Base-by-base conservation (phyloP, 2,797 vertebrate genomes). In the Adelosebastes latens region DNA sequence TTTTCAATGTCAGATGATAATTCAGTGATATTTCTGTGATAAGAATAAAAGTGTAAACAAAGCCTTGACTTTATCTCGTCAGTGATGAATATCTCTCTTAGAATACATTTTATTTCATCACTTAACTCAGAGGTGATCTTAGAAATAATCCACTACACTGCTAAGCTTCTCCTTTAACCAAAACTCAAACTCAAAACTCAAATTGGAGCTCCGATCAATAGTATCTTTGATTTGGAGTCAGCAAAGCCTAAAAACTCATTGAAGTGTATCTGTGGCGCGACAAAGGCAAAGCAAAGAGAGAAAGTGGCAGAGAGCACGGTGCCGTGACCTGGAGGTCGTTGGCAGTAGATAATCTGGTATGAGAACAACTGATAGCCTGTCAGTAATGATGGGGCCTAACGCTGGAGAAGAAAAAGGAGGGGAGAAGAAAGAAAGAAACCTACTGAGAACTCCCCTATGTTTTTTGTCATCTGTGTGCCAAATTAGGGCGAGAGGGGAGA, bases 391-490 rank as follows among this genome's bases (percentile, higher is more conserved):
- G 89, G 78, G 87, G 89, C 82, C 86, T 90, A 91, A 93, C 72
- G 82, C 83, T 22, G 82, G 49, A 88, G 81, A 87, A 90, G 85
- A 87, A 89, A 90, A 85, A 80, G 81, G 72, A 83, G 78, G 79
- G 80, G 78, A 88, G 79, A 87, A 90, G 86, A 91, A 91, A 87
- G 87, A 93, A 77, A 83, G 87, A 87, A 90, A 86, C 86, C 86
- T 81, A 86, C 83, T 75, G 88, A 90, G 85, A 94, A 86, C 89
- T 93, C 86, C 84, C 83, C 91, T 90, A 88, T 93, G 91, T 93
- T 94, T 95, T 94, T 93, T 95, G 91, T 95, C 94, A 93, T 95
- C 92, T 93, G 92, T 92, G 92, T 85, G 92, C 91, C 91, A 94
- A 90, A 93, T 93, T 88, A 88, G 90, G 80, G 82, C 24, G 78